Evolutionary conservation across 2,113 vertebrate species (phyloP).

Genomic region (Amphilophus citrinellus): DNA sequence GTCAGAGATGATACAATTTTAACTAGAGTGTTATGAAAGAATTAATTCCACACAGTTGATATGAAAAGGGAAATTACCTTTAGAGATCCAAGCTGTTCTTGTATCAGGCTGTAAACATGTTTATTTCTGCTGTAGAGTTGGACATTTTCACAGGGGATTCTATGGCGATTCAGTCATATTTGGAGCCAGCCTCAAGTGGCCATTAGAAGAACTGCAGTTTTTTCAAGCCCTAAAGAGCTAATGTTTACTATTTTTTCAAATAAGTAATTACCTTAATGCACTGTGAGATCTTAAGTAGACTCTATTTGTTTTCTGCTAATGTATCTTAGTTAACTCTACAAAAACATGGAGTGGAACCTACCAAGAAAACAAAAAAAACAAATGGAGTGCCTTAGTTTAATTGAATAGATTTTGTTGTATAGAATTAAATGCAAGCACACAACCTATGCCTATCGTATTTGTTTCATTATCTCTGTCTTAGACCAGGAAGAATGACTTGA

Average conservation of each 20-base stretch:
- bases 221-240: neutral
- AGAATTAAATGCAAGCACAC: neutral
- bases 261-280: no score
- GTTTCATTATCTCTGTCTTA: neutral
- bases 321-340: neutral
- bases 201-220: neutral
- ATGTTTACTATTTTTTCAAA: no score
- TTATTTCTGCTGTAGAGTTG: neutral
- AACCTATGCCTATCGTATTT: neutral
- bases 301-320: neutral
- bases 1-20: neutral
- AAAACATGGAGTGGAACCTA: neutral
- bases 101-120: no score
- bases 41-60: no score
- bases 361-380: accelerated
- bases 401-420: neutral
- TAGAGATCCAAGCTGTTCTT: no score
- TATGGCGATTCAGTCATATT: neutral
- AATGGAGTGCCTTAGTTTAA: accelerated
- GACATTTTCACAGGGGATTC: neutral
- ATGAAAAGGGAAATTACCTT: no score
- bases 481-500: neutral
- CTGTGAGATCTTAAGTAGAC: neutral
- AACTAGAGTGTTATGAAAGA: no score
- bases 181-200: neutral